These are phyloP conservation scores for Campoletis raptor DNA, from an alignment of 2,888 invertebrate species.

Conservation along the genomic window DNA sequence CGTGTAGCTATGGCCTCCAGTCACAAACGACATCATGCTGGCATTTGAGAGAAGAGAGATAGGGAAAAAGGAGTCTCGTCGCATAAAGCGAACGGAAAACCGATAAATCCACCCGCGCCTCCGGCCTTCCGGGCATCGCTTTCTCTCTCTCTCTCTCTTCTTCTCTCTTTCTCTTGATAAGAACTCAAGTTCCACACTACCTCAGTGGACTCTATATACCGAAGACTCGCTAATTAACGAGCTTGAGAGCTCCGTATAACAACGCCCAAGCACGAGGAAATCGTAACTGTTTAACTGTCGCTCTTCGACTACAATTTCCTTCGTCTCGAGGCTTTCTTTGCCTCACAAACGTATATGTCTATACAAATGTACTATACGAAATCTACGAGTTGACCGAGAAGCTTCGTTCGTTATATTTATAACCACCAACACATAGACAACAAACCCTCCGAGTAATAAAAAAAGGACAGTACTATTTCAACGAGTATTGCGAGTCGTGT, in stretches of 20 bases:
- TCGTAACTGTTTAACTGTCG: slow-evolving; percentile 69
- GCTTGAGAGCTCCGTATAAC: slow-evolving; percentile 57
- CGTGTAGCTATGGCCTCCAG: slow-evolving; percentile 46
- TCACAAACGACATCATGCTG: slow-evolving; percentile 54
- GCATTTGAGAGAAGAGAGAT: slow-evolving; percentile 52
- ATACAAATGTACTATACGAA: neutral
- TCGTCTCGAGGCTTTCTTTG: slow-evolving; percentile 47
- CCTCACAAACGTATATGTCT: neutral
- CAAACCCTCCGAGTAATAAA: slow-evolving; percentile 10
- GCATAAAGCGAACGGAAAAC: slow-evolving; percentile 69
- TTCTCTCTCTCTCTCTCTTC: slow-evolving; percentile 41
- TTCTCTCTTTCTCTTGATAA: slow-evolving; percentile 60
- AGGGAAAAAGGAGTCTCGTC: slow-evolving; percentile 60
- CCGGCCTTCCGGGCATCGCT: slow-evolving; percentile 65
- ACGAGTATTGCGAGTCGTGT: slow-evolving; percentile 6
- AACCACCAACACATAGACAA: neutral
- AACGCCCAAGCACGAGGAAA: slow-evolving; percentile 65
- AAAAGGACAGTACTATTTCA: slow-evolving; percentile 12
- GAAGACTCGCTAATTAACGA: slow-evolving; percentile 65
- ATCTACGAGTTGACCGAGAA: slow-evolving; percentile 25
- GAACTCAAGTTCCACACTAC: slow-evolving; percentile 42
- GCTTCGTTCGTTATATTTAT: slow-evolving; percentile 28
- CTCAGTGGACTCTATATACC: slow-evolving; percentile 22
- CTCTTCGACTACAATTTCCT: slow-evolving; percentile 67
- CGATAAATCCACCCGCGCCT: slow-evolving; percentile 70